phyloP scores from a whole-genome alignment of 2,888 invertebrate genomes.

The Parnassius mnemosyne region DNA sequence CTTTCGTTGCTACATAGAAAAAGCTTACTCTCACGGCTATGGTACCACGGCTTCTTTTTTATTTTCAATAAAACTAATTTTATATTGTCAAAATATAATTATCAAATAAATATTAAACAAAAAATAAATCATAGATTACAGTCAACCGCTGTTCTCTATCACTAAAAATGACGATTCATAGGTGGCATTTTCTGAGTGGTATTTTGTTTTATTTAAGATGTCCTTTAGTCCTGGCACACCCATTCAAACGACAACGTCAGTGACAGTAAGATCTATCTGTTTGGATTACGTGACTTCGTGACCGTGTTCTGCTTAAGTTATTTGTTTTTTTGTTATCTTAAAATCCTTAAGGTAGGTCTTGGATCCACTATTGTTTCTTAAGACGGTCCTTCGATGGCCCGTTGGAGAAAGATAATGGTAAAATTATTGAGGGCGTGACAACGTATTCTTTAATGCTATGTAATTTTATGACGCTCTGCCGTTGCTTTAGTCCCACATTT shows the following conservation, averaged over 20 bases:
- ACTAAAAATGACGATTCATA: constrained; percentile 40
- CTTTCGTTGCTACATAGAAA: too few relatives aligned
- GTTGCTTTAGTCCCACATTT: neutral
- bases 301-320: constrained; percentile 45
- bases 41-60: too few relatives aligned
- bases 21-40: too few relatives aligned
- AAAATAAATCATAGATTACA: neutral
- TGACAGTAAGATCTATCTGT: constrained; percentile 62
- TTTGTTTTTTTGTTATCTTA: constrained; percentile 49
- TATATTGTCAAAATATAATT: too few relatives aligned
- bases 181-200: constrained; percentile 30
- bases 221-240: constrained; percentile 32
- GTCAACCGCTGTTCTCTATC: neutral
- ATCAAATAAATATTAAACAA: too few relatives aligned
- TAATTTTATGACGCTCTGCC: constrained; percentile 22
- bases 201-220: constrained; percentile 33
- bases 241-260: constrained; percentile 42
- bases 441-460: constrained; percentile 27
- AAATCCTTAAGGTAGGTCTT: constrained; percentile 44
- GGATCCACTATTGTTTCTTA: constrained; percentile 40
- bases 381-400: constrained; percentile 24
- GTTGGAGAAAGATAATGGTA: constrained; percentile 19
- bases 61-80: too few relatives aligned
- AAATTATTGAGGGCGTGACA: constrained; percentile 31
- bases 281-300: constrained; percentile 64